Conservation (phyloP, 2,797 vertebrate species). For the Falco naumanni region DNA sequence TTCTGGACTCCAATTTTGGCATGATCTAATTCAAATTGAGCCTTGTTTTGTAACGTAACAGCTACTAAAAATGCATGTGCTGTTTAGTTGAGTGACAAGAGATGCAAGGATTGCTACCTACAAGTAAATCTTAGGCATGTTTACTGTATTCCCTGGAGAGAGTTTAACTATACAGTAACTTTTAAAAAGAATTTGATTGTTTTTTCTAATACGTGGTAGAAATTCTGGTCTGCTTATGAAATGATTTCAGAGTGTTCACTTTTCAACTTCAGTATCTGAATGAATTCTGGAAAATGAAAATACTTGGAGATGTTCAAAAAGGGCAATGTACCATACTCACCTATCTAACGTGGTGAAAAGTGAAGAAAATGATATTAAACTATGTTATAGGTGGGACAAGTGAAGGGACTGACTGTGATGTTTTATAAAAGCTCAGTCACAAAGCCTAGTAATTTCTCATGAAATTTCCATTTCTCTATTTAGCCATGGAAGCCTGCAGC, state of each 20-base stretch:
- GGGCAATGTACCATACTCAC: neutral
- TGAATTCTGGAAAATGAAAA: neutral
- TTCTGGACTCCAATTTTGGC: neutral
- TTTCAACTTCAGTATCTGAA: slow-evolving; percentile 11
- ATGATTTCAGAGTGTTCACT: neutral
- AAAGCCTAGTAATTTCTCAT: neutral
- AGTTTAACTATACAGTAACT: neutral
- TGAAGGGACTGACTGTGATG: neutral
- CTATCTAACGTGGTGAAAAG: neutral
- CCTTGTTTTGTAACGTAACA: slow-evolving; percentile 28
- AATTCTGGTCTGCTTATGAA: slow-evolving; percentile 11
- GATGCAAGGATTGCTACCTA: slow-evolving; percentile 1
- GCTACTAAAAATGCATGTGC: neutral
- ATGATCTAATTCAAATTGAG: slow-evolving; percentile 18
- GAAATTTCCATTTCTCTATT: slow-evolving; percentile 3
- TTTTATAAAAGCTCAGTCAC: neutral
- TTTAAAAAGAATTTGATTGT: slow-evolving; percentile 2
- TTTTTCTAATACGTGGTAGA: neutral
- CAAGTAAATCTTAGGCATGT: slow-evolving; percentile 3
- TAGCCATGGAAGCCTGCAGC: neutral
- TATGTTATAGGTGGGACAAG: neutral
- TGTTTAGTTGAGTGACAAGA: slow-evolving; percentile 18
- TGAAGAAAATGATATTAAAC: neutral
- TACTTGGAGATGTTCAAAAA: neutral
- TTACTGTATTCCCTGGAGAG: neutral